phyloP scores from a whole-genome alignment of 2,888 invertebrate species.

The Seira musarum region DNA sequence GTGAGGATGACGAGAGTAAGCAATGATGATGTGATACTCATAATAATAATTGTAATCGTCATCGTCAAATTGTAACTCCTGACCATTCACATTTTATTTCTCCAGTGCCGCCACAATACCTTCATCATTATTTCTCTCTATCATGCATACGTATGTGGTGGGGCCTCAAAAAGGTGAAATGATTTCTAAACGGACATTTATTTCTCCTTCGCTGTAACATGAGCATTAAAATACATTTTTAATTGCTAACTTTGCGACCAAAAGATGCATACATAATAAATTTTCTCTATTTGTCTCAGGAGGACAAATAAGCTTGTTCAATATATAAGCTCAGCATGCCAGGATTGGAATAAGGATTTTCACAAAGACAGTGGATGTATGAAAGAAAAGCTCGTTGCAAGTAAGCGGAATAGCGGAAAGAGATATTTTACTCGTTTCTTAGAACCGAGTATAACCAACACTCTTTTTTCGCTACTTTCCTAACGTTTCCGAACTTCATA shows the following conservation, averaged over 20 bases:
- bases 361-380: no score
- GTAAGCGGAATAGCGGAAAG: not conserved
- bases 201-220: not conserved
- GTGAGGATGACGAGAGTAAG: constrained; percentile 58
- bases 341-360: no score
- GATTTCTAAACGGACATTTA: not conserved
- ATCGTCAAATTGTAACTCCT: not conserved
- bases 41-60: constrained; percentile 8
- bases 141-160: not conserved
- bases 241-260: no score
- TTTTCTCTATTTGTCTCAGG: no score
- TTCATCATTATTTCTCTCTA: not conserved
- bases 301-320: no score
- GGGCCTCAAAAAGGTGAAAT: not conserved
- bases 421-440: not conserved
- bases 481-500: constrained; percentile 36
- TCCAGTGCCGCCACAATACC: not conserved
- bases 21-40: constrained; percentile 54
- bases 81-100: not conserved
- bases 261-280: no score
- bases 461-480: constrained; percentile 31
- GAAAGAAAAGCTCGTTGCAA: no score
- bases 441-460: not conserved
- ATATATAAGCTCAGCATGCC: no score
- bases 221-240: not conserved